These are phyloP conservation scores for Poecile atricapillus DNA, from an alignment of 2,113 vertebrate species.

Conservation along the genomic window DNA sequence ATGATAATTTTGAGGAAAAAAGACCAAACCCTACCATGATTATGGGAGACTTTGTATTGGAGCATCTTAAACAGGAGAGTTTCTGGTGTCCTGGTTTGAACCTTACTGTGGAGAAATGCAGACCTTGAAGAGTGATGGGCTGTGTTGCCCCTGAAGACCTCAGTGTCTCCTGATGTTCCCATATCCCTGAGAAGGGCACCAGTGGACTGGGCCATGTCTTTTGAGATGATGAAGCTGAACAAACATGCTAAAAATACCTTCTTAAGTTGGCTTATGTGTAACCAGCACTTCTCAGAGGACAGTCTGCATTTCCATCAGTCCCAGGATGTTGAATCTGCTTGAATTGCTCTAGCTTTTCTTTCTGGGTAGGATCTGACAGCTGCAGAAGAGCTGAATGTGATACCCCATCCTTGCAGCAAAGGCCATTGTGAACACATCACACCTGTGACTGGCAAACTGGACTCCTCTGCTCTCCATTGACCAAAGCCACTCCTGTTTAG, in stretches of 20 bases:
- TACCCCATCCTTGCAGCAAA: neutral
- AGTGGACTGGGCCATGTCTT: neutral
- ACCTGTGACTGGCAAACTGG: neutral
- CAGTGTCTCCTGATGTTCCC: neutral
- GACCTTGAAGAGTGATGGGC: neutral
- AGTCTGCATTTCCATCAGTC: slow-evolving; percentile 27
- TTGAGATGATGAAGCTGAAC: neutral
- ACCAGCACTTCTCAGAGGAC: neutral
- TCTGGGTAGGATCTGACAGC: neutral
- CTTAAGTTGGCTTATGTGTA: neutral
- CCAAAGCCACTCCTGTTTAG: neutral
- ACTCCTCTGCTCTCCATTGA: neutral
- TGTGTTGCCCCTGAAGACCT: neutral
- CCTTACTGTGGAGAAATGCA: neutral
- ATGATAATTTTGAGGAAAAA: neutral
- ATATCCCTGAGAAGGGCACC: neutral
- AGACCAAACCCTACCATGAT: rapidly evolving
- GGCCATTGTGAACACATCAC: neutral
- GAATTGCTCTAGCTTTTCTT: neutral
- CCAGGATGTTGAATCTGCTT: neutral
- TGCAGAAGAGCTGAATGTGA: neutral
- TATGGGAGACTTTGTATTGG: neutral
- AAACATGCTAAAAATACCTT: slow-evolving; percentile 23
- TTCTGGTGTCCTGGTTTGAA: neutral
- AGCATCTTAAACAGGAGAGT: neutral